These are phyloP conservation scores for Odontothrips loti DNA, from an alignment of 2,888 invertebrate species.

Conservation along the genomic window DNA sequence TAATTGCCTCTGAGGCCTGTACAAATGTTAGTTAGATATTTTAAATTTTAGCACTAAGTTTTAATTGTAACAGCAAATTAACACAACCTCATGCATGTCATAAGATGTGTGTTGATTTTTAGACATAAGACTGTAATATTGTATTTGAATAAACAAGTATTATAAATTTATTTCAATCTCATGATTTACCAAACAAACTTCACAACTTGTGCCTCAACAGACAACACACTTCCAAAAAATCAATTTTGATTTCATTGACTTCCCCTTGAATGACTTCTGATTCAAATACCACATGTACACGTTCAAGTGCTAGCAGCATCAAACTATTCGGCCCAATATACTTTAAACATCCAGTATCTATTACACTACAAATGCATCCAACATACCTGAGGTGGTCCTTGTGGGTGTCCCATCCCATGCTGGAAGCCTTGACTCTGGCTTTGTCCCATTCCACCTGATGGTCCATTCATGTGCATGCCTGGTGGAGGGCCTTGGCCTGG, in stretches of 20 bases:
- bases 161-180: neutral
- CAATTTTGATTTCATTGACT: no score
- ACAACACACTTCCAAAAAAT: no score
- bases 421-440: conserved; percentile 37
- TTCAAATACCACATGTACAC: no score
- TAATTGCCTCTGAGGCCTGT: conserved; percentile 3
- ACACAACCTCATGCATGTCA: conserved; percentile 11
- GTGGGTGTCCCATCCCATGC: conserved; percentile 47
- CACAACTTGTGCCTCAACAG: neutral
- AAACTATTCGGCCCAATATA: no score
- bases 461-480: conserved; percentile 43
- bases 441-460: conserved; percentile 36
- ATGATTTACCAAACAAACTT: neutral
- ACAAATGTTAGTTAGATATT: conserved; percentile 12
- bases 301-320: no score
- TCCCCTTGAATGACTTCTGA: no score
- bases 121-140: neutral
- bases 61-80: conserved; percentile 15
- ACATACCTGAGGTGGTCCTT: conserved; percentile 43
- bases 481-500: conserved; percentile 45
- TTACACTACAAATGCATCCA: no score
- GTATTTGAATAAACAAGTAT: neutral
- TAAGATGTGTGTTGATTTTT: conserved; percentile 7
- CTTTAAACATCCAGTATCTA: no score
- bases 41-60: neutral